Conservation (phyloP, 37 sponge, comb jelly and placozoan species). For the Tethya wilhelma region DNA sequence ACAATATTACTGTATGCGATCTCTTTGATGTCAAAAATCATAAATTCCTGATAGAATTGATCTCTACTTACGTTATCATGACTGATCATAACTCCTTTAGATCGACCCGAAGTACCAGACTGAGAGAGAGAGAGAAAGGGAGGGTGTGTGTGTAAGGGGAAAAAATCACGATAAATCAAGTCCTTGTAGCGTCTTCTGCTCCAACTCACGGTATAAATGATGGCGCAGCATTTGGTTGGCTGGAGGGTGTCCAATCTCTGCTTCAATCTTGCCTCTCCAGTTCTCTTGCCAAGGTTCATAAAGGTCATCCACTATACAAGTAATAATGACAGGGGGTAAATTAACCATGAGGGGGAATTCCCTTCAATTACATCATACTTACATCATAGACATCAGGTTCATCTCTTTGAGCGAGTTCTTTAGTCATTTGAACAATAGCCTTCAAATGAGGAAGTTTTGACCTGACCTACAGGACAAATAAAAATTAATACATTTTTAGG, state of each 20-base stretch:
- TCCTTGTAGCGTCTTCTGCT: too few relatives aligned
- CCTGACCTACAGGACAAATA: slow-evolving; percentile 17
- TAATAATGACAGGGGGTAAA: background rate
- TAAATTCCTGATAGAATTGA: too few relatives aligned
- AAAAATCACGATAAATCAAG: too few relatives aligned
- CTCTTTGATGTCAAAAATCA: too few relatives aligned
- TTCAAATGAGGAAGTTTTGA: slow-evolving; percentile 79
- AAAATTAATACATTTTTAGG: background rate
- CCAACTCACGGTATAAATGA: slow-evolving; percentile 83
- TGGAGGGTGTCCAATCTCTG: slow-evolving; percentile 40
- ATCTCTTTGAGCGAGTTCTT: slow-evolving; percentile 27
- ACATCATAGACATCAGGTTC: slow-evolving; percentile 64
- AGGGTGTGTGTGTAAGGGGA: too few relatives aligned
- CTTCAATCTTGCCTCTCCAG: slow-evolving; percentile 17
- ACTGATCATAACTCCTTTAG: slow-evolving; percentile 94
- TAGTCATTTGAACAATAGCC: slow-evolving; percentile 78
- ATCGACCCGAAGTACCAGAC: slow-evolving; percentile 90
- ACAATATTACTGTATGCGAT: too few relatives aligned
- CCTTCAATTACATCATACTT: slow-evolving; percentile 1
- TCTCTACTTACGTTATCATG: slow-evolving; percentile 95
- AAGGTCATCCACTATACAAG: slow-evolving; percentile 66
- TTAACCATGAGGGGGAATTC: background rate
- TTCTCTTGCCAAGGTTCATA: slow-evolving; percentile 35
- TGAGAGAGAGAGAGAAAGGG: slow-evolving; percentile 16
- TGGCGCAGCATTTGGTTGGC: slow-evolving; percentile 71